phyloP scores from a whole-genome alignment of 2,797 vertebrate species.

The Hafferia zeledoni region DNA sequence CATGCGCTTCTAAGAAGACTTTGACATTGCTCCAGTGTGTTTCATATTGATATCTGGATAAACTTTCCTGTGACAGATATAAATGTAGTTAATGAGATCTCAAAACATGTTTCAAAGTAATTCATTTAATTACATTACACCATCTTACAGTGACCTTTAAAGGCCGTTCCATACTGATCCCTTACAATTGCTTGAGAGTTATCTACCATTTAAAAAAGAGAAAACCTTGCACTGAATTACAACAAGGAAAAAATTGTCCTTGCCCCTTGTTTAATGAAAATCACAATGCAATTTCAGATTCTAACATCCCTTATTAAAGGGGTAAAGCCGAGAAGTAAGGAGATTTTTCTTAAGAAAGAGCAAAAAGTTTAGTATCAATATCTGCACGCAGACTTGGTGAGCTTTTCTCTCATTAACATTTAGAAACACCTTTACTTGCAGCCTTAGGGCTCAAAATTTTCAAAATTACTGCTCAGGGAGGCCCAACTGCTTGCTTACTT shows the following conservation, averaged over 20 bases:
- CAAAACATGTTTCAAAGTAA: not conserved
- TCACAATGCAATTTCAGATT: not conserved
- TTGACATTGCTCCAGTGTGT: not conserved
- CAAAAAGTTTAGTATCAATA: fast-evolving
- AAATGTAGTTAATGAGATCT: conserved; percentile 32
- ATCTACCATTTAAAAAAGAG: not conserved
- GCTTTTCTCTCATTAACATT: not conserved
- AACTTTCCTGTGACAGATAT: conserved; percentile 6
- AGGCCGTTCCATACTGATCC: not conserved
- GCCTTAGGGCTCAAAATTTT: not conserved
- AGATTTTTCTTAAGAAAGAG: not conserved
- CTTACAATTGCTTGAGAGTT: not conserved
- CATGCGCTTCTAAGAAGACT: not conserved
- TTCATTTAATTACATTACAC: not conserved
- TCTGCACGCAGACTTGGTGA: not conserved
- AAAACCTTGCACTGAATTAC: not conserved
- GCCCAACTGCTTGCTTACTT: not conserved
- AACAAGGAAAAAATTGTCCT: not conserved
- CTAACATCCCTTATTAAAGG: not conserved
- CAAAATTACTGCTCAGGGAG: not conserved
- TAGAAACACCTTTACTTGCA: not conserved
- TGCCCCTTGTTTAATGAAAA: not conserved
- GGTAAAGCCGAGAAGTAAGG: not conserved
- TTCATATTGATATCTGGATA: not conserved
- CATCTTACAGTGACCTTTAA: conserved; percentile 42